Evolutionary conservation across 1,140 invertebrate genomes (phyloP), one percentile per base, ranked within the genome.

Genomic region (Drosophila ercepeae): DNA sequence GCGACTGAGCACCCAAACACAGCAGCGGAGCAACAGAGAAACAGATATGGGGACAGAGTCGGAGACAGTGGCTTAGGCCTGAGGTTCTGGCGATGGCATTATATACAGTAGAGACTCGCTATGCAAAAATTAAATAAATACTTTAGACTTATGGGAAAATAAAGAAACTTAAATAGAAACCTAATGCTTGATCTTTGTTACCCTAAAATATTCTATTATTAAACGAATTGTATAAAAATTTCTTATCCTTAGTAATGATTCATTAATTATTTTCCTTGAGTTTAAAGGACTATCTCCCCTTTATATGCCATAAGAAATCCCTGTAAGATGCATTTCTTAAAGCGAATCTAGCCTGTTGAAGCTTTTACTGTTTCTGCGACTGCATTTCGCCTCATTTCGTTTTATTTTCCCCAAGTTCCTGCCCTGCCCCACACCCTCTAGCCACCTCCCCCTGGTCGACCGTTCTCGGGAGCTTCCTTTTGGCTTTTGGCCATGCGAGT

Each of bases 341-440:
- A 32, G 11, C 29, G 29, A 32, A 32, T 32, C 11, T 11, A n/a
- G 5, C 21, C 50, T 73, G 69, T 72, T 3, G 1, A 3, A 48
- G 60, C 60, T 48, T 64, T 42, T 48, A 18, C 48, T 51, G 55
- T 18, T 72, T 44, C 58, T 51, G 41, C 25, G 74, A 53, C 68
- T 83, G 52, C 78, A 79, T 42, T 34, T 79, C 54, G 81, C 71
- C 81, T 86, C 77, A 84, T 88, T 86, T 76, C 78, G 72, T 63
- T 79, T 82, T 77, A 67, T 67, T 82, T 82, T 51, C 63, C 63
- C 42, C 52, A 65, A 19, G 32, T 55, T 60, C 46, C 52, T 34
- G 23, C 16, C 14, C 21, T 21, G 21, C 21, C 21, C 21, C 21
- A 21, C 21, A 4, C 4, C 21, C 1, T 18, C 48, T 41, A 14